Conservation (phyloP, 2,797 vertebrate genomes). For the Peromyscus melanophrys region DNA sequence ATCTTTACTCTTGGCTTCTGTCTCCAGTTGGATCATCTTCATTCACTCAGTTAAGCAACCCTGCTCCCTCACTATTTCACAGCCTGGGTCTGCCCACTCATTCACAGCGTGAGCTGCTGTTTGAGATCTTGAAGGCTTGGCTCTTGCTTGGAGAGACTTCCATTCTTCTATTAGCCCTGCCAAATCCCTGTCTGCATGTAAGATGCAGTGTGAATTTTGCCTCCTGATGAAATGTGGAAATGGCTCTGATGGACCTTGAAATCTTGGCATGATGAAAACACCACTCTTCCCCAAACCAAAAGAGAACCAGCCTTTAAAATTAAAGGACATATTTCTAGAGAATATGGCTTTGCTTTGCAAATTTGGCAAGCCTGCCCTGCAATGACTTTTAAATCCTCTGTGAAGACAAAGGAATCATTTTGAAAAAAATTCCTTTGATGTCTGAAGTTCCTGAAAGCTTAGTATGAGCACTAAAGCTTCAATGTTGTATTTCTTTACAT, state of each 20-base stretch:
- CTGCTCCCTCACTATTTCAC: background rate
- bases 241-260: conserved; percentile 32
- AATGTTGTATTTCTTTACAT: background rate
- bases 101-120: background rate
- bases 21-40: background rate
- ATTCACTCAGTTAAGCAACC: background rate
- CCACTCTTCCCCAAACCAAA: background rate
- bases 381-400: conserved; percentile 51
- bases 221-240: conserved; percentile 61
- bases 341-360: conserved; percentile 13
- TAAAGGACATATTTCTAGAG: conserved; percentile 25
- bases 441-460: conserved; percentile 21
- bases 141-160: conserved; percentile 36
- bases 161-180: conserved; percentile 26
- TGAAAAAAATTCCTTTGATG: background rate
- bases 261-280: conserved; percentile 54
- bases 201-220: conserved; percentile 59
- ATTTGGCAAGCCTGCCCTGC: background rate
- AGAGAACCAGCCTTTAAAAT: conserved; percentile 35
- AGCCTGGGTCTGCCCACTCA: conserved; percentile 3
- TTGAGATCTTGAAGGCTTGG: conserved; percentile 34
- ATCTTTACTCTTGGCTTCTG: background rate
- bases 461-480: background rate
- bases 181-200: conserved; percentile 34
- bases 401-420: conserved; percentile 43